Percentiles rank a stretch among this genome's conserved stretches.
Evolutionary conservation across 2,888 invertebrate species (phyloP).

Genomic region (Magallana nippona): DNA sequence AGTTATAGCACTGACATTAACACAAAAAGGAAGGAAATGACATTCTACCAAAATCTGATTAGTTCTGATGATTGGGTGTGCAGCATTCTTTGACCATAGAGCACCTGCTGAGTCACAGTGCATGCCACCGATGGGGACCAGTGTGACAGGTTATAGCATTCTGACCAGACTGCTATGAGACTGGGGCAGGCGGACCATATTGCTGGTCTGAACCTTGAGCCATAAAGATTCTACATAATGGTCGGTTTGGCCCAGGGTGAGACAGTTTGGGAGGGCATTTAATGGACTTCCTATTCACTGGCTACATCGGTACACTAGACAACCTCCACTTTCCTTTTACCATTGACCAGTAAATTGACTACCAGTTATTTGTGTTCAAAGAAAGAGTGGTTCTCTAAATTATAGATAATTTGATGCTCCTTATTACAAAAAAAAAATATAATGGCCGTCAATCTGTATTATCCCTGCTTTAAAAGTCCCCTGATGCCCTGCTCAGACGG

Average conservation of each 20-base stretch:
- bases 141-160: background rate
- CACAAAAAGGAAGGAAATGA: constrained; percentile 10
- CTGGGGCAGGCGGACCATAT: background rate
- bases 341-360: no score
- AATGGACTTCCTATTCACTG: no score
- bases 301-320: no score
- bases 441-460: background rate
- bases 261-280: background rate
- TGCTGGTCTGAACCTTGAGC: background rate
- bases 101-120: constrained; percentile 10
- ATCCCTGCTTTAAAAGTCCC: background rate
- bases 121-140: background rate
- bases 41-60: background rate
- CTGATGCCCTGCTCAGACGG: background rate
- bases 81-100: background rate
- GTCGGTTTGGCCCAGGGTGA: background rate
- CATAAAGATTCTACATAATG: background rate
- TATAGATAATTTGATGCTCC: no score
- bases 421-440: background rate
- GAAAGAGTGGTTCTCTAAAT: no score
- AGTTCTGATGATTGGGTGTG: background rate
- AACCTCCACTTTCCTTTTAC: no score
- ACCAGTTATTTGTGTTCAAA: no score
- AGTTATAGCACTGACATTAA: constrained; percentile 9
- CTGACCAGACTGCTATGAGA: background rate